A percentile compares a stretch with the other conserved stretches of the same genome.
Conservation (phyloP, 2,113 vertebrate species). For the Tautogolabrus adspersus region DNA sequence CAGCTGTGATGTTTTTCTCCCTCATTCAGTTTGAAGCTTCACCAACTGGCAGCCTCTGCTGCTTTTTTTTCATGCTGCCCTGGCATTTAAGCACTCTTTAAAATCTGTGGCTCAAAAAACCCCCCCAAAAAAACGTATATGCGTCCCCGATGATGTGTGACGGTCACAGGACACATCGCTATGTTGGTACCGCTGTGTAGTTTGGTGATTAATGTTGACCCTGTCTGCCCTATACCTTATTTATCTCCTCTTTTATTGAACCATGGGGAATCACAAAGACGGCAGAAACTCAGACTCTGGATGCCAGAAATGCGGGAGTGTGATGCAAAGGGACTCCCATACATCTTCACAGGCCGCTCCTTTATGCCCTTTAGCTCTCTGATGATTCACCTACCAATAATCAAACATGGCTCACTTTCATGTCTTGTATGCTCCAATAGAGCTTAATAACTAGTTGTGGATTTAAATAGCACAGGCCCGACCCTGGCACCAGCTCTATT, state of each 20-base stretch:
- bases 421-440: conserved; percentile 67
- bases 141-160: conserved; percentile 45
- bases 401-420: conserved; percentile 61
- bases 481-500: conserved; percentile 46
- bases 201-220: conserved; percentile 71
- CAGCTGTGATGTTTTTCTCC: conserved; percentile 73
- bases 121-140: conserved; percentile 44
- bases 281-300: conserved; percentile 48
- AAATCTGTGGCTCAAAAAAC: conserved; percentile 65
- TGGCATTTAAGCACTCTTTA: conserved; percentile 76
- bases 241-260: conserved; percentile 70
- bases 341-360: conserved; percentile 18
- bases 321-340: conserved; percentile 53
- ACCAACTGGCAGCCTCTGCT: conserved; percentile 74
- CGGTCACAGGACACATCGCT: conserved; percentile 40
- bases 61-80: conserved; percentile 70
- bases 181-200: conserved; percentile 69
- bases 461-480: conserved; percentile 72
- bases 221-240: conserved; percentile 57
- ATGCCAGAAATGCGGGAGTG: conserved; percentile 20
- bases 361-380: conserved; percentile 53
- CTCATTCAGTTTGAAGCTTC: conserved; percentile 78
- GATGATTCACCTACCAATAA: conserved; percentile 71
- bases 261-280: conserved; percentile 51
- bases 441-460: conserved; percentile 71